These are phyloP conservation scores for Nycticebus coucang DNA, from an alignment of 2,113 vertebrate species.

Conservation along the genomic window DNA sequence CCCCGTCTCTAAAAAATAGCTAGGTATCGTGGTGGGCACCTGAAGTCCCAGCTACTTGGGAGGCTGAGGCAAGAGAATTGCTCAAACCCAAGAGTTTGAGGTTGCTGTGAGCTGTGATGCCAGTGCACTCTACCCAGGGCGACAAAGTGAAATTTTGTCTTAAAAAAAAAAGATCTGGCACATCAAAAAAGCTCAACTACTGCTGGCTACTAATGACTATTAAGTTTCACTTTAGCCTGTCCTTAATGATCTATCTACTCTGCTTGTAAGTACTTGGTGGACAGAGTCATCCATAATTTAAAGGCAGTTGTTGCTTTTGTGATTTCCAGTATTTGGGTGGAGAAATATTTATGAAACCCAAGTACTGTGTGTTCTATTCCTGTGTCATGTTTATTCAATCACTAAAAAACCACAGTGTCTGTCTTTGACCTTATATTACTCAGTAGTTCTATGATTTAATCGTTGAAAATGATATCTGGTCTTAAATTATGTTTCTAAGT, in stretches of 20 bases:
- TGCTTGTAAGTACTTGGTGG: not conserved
- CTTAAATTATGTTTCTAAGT: slow-evolving; percentile 50
- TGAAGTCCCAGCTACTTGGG: too few relatives aligned
- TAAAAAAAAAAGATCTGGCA: not conserved
- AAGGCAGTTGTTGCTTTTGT: slow-evolving; percentile 21
- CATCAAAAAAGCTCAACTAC: not conserved
- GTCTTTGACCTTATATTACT: slow-evolving; percentile 49
- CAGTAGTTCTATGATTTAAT: slow-evolving; percentile 62
- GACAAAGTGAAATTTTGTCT: too few relatives aligned
- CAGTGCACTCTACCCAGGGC: too few relatives aligned
- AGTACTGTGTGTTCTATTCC: slow-evolving; percentile 65
- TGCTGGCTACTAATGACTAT: not conserved
- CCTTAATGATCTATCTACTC: not conserved
- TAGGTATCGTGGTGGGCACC: too few relatives aligned
- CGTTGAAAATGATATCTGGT: slow-evolving; percentile 45
- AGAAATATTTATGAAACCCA: slow-evolving; percentile 69
- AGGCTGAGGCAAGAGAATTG: too few relatives aligned
- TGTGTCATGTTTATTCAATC: slow-evolving; percentile 63
- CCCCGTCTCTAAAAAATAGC: too few relatives aligned
- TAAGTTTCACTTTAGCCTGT: not conserved
- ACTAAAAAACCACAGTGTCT: slow-evolving; percentile 51
- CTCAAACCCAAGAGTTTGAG: too few relatives aligned
- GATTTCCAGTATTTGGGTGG: slow-evolving; percentile 75
- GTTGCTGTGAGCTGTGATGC: too few relatives aligned
- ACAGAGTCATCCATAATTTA: slow-evolving; percentile 40